These are phyloP conservation scores for Paramisgurnus dabryanus DNA, from an alignment of 2,113 vertebrate genomes.

Conservation along the genomic window DNA sequence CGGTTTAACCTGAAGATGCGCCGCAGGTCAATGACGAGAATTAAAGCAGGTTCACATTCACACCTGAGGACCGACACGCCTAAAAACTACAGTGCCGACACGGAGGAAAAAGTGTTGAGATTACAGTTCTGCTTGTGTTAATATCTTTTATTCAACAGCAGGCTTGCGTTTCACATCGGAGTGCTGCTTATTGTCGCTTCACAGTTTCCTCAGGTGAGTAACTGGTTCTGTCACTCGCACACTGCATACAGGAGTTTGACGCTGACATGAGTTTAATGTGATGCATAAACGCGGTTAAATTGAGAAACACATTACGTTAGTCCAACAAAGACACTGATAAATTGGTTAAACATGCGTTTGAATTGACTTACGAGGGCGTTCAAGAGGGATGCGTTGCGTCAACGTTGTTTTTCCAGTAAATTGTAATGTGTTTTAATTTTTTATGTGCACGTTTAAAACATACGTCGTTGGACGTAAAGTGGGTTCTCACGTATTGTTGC, in stretches of 20 bases:
- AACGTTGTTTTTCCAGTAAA: too few relatives aligned
- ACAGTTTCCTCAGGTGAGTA: constrained; percentile 43
- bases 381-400: too few relatives aligned
- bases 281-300: neutral
- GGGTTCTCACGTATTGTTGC: too few relatives aligned
- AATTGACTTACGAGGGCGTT: too few relatives aligned
- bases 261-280: neutral
- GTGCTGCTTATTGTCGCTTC: neutral
- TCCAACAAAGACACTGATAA: too few relatives aligned
- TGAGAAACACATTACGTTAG: too few relatives aligned
- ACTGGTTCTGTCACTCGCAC: neutral
- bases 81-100: neutral
- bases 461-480: too few relatives aligned
- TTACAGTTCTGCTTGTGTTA: too few relatives aligned
- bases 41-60: constrained; percentile 47
- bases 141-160: neutral
- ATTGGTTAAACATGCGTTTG: too few relatives aligned
- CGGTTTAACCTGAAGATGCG: constrained; percentile 78
- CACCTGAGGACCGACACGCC: constrained; percentile 26
- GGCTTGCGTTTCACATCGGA: neutral
- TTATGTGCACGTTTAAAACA: too few relatives aligned
- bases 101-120: neutral
- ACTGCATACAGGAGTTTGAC: neutral
- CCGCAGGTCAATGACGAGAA: constrained; percentile 53
- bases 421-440: too few relatives aligned